Evolutionary conservation across 2,113 vertebrate species (phyloP).

Genomic region (Bufo gargarizans): DNA sequence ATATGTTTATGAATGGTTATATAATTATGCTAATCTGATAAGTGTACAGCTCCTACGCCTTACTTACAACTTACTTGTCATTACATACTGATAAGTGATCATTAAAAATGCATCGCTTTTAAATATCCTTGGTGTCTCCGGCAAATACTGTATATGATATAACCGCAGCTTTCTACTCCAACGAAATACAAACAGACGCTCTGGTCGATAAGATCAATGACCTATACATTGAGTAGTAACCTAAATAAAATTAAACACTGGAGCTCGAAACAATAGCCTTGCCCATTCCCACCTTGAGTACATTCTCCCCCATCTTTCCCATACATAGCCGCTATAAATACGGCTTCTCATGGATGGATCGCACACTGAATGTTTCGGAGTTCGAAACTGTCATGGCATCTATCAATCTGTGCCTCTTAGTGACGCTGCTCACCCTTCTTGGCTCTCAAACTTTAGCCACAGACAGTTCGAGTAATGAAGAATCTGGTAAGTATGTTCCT

Average conservation of each 20-base stretch:
- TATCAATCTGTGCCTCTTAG: neutral
- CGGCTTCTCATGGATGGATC: neutral
- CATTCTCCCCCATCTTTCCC: neutral
- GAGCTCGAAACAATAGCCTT: neutral
- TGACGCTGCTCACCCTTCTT: neutral
- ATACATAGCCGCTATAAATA: neutral
- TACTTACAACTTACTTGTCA: neutral
- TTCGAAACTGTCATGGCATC: neutral
- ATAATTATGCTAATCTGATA: neutral
- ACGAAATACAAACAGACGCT: neutral
- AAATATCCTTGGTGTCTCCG: neutral
- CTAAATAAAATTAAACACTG: neutral
- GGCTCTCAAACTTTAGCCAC: neutral
- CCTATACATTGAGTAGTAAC: neutral
- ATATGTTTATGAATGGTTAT: neutral
- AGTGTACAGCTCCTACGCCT: neutral
- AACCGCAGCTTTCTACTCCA: neutral
- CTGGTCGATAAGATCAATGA: neutral
- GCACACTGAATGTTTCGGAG: neutral
- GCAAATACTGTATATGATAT: no score
- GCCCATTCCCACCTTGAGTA: constrained; percentile 4
- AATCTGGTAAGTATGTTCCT: neutral
- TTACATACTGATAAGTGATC: neutral
- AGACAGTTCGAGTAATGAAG: neutral
- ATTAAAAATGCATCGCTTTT: neutral